Evolutionary conservation across 1,140 invertebrate species (phyloP), one percentile per base, ranked within the genome.

Genomic region (Drosophila subpulchrella): DNA sequence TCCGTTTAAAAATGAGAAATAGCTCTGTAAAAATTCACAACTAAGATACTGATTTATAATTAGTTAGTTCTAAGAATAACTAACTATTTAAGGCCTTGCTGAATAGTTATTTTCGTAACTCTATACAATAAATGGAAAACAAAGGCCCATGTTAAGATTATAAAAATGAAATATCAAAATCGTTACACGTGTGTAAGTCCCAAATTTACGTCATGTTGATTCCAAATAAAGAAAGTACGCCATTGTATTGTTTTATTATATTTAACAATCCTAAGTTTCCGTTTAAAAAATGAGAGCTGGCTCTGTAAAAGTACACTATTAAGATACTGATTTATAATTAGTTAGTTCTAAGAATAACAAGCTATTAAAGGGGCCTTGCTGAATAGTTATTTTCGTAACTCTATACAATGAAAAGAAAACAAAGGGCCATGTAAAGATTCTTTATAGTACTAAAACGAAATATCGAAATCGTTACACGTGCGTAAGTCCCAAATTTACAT

Each of bases 151-250:
- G 13, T 27, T 47, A 6, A 27, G 5, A 12, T 27, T n/a, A 2
- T 2, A n/a, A 48, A 30, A 12, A 27, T 4, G 0, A 41, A 5
- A 38, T 38, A 60, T 63, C 12, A 11, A 30, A 5, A 34, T 42
- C 32, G 34, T 36, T 47, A 68, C 66, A 70, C 66, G 66, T 56
- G n/a, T n/a, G n/a, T n/a, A n/a, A n/a, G n/a, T n/a, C n/a, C n/a
- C n/a, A n/a, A n/a, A n/a, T n/a, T n/a, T n/a, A n/a, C n/a, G n/a
- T n/a, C n/a, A n/a, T n/a, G n/a, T n/a, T n/a, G n/a, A 15, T 41
- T 34, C 7, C 10, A 10, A 10, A 10, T 2, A 15, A 41, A 15
- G 13, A n/a, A 17, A 8, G 41, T 42, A 42, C n/a, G 41, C n/a
- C 39, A 15, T 15, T 7, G 12, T 20, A 20, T 20, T 20, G 20